Base-by-base conservation (phyloP, 2,888 invertebrate species). In the Stictocephala bisonia region DNA sequence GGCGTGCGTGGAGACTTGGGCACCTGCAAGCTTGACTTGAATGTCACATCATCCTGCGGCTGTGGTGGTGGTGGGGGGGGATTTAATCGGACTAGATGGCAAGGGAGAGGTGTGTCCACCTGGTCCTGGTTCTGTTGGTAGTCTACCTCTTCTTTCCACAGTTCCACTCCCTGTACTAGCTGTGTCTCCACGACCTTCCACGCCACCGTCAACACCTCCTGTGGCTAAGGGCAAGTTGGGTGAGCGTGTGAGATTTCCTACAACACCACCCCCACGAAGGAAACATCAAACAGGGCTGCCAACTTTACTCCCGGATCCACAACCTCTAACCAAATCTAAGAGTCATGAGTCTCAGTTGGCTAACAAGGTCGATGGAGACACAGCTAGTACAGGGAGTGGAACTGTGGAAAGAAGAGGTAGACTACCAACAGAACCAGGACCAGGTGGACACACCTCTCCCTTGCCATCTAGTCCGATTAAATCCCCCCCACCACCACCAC, bases 321-420 rank as follows among this genome's bases (percentile, higher is more conserved):
- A 84, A 81, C 90, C 93, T 11, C 87, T 96, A 79, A 94, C 93
- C 74, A 95, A 96, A 85, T 96, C 96, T 76, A 92, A 94, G 82
- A 96, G 96, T 50, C 95, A 96, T 84, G 96, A 96, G 85, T 95
- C 94, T 13, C 95, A 96, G 84, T 87, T 95, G 75, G 91, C 89
- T 67, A 88, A 88, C 82, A 90, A 79, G 85, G 77, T 78, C 20
- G 78, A 79, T 50, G 74, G 75, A 24, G 79, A 77, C 24, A 77
- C 77, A 27, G 76, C 75, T 40, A 77, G 76, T 50, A 76, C 77
- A 40, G 71, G 67, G 7, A 75, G 72, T 50, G 72, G 76, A 4
- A 74, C 69, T 7, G 81, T 80, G 27, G 82, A 81, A 68, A 83
- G 86, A 78, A 84, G 89, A 77, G 86, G 84, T 53, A 84, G 89